Percentiles rank a stretch among this genome's conserved stretches.
Conservation (phyloP, 2,888 invertebrate species). For the Corythucha ciliata region DNA sequence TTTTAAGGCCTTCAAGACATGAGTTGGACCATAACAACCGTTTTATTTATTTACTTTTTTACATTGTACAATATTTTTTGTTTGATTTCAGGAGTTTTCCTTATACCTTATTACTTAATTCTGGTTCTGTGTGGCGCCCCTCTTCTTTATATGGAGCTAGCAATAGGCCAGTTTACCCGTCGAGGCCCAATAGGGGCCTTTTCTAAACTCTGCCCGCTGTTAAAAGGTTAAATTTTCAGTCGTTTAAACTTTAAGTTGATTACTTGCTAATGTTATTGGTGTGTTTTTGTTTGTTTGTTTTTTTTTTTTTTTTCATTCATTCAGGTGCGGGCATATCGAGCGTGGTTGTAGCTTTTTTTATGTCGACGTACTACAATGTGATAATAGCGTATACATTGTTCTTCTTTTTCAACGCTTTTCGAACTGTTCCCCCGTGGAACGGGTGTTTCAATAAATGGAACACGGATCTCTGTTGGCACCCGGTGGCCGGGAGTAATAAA, state of each 20-base stretch:
- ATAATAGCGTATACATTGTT: constrained; percentile 91
- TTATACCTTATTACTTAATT: constrained; percentile 89
- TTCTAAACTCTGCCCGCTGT: constrained; percentile 81
- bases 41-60: no score
- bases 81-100: constrained; percentile 69
- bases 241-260: not conserved
- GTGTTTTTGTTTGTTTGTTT: not conserved
- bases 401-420: constrained; percentile 85
- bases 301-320: not conserved
- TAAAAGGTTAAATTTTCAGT: constrained; percentile 59
- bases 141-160: constrained; percentile 86
- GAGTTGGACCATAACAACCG: no score
- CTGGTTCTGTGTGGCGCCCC: constrained; percentile 84
- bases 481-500: constrained; percentile 40
- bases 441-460: constrained; percentile 81
- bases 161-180: constrained; percentile 85
- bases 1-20: no score
- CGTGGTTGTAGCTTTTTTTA: constrained; percentile 86
- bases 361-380: constrained; percentile 92
- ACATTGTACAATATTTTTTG: no score
- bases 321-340: constrained; percentile 86
- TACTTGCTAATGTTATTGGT: not conserved
- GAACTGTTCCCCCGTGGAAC: constrained; percentile 80
- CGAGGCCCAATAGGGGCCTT: constrained; percentile 86
- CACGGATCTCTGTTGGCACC: constrained; percentile 72